Evolutionary conservation across 1,140 invertebrate species (phyloP), one percentile per base, ranked within the genome.

Genomic region (Berghia stephanieae): DNA sequence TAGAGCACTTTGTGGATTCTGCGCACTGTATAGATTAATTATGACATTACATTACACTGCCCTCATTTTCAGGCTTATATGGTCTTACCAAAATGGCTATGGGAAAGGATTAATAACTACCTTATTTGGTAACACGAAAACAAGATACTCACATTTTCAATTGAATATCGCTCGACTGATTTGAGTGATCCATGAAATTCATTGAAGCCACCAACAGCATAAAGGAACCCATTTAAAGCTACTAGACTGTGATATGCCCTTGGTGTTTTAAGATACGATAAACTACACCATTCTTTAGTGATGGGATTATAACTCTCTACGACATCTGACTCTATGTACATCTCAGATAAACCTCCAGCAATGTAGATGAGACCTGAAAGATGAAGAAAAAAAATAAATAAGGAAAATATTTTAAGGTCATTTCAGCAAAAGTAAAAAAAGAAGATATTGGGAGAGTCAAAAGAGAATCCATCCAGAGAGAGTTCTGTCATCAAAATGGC

Each of bases 141-240:
- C n/a, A n/a, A n/a, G n/a, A n/a, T 21, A 72, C 83, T 91, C 89
- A 95, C 94, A 87, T 95, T 92, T 86, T 95, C 93, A 87, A 97
- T 96, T 57, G 92, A 95, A 86, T 97, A 97, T 86, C 94, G 91
- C 89, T 98, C 96, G 3, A 97, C 96, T 21, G 94, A 94, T 78
- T 92, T 92, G 2, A 97, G 91, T 74, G 95, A 93, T 10, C 80
- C 81, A 83, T 94, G 92, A 78, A 93, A 92, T 81, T 93, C 93
- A 88, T 94, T 95, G 82, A 93, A 95, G 6, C 95, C 95, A 24
- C 95, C 95, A 72, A 96, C 93, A 44, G 95, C 95, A 88, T 94
- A 95, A 2, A 95, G 87, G 84, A 92, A 92, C 71, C 93, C 93
- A 88, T 95, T 94, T 21, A 96, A 89, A 67, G 96, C 93, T 27